Evolutionary conservation across 1,140 invertebrate genomes (phyloP).

Genomic region (Globodera ellingtonae): DNA sequence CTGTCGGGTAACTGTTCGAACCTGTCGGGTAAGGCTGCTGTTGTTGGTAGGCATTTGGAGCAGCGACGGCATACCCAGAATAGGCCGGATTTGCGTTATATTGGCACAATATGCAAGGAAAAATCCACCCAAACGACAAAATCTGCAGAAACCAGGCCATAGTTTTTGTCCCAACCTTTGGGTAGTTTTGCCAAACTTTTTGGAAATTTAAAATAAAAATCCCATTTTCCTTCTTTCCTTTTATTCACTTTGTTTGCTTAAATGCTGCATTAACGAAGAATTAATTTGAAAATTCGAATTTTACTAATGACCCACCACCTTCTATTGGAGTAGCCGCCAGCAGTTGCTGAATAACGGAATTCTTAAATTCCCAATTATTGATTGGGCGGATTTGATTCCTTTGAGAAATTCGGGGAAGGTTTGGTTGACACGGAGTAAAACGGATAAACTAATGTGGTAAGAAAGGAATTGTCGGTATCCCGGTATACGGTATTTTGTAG

Average conservation of each 20-base stretch:
- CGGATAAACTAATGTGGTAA: too few relatives aligned
- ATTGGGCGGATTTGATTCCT: too few relatives aligned
- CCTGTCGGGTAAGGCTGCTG: background rate
- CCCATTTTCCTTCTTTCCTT: background rate
- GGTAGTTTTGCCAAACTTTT: background rate
- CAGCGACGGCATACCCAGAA: too few relatives aligned
- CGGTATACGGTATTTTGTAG: too few relatives aligned
- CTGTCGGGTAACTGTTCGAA: too few relatives aligned
- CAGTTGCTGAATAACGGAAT: too few relatives aligned
- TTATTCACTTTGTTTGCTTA: background rate
- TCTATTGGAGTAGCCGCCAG: too few relatives aligned
- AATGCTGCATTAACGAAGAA: background rate
- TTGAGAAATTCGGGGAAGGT: too few relatives aligned
- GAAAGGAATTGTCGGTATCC: too few relatives aligned
- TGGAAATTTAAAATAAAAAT: background rate
- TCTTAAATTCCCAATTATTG: too few relatives aligned
- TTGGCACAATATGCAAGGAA: background rate
- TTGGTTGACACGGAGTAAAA: too few relatives aligned
- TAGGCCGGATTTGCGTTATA: background rate
- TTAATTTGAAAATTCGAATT: background rate
- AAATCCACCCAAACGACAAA: background rate
- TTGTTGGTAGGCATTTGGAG: background rate
- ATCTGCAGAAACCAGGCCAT: background rate
- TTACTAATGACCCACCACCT: too few relatives aligned
- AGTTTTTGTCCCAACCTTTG: background rate